Evolutionary conservation across 2,113 vertebrate species (phyloP), one percentile per base, ranked within the genome.

Genomic region (Poecile atricapillus): DNA sequence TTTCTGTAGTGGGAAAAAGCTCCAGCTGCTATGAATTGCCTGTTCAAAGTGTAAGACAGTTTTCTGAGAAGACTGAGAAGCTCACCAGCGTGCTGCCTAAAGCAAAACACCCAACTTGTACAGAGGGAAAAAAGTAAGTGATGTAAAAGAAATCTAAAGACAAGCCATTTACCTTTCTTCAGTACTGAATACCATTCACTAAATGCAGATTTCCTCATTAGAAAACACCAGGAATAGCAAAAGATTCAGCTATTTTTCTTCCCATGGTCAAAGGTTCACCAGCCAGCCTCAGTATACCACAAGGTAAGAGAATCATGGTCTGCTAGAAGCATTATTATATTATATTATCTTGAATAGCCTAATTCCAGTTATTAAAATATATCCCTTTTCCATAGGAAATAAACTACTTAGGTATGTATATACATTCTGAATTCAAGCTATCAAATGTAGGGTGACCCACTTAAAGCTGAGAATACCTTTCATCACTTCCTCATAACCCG

Each of bases 401-500:
- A 37, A 91, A 83, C 28, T 83, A 31, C 23, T 60, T 70, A 24
- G 11, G 13, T 52, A 73, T 16, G 6, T 62, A 69, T 33, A 25
- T 43, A 39, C n/a, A 79, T 43, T 79, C 67, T 65, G 30, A 90
- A 88, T 47, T 82, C 58, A 90, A 79, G 24, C 44, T 83, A 80
- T 41, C 60, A 56, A 88, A 82, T 39, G 65, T 16, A 87, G 7
- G 43, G 39, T 60, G 74, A 93, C 44, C 65, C 52, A 87, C 65
- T 75, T 31, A 56, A 91, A 94, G 47, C 77, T 68, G 39, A 71
- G 78, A 91, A 78, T 31, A 91, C 69, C 65, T 93, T 83, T 95
- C 82, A 93, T 58, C 85, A 85, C 90, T 64, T 93, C 59, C 41
- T 94, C 68, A 90, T 85, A 91, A 68, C 24, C n/a, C 85, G 43